A percentile compares a stretch with the other conserved stretches of the same genome.
These are phyloP conservation scores for Pyxicephalus adspersus DNA, from an alignment of 2,113 vertebrate species.

Conservation along the genomic window DNA sequence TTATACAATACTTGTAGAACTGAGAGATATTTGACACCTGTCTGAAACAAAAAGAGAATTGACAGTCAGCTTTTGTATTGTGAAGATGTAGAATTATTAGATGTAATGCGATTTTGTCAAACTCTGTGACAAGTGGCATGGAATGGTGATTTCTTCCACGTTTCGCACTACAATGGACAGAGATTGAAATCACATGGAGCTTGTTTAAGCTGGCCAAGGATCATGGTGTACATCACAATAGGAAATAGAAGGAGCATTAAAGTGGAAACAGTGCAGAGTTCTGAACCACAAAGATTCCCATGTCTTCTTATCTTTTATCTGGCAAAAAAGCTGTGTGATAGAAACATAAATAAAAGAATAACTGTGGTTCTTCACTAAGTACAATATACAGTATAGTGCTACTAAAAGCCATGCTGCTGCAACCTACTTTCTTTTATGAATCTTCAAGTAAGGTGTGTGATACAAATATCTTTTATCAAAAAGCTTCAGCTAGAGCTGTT, in stretches of 20 bases:
- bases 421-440: no score
- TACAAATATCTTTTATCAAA: no score
- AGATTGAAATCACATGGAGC: conserved; percentile 22
- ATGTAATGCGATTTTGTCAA: conserved; percentile 39
- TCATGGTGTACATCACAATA: not conserved
- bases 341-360: no score
- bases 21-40: conserved; percentile 31
- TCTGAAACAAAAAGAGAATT: conserved; percentile 18
- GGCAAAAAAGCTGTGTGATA: not conserved
- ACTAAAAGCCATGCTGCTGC: no score
- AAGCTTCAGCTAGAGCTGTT: no score
- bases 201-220: conserved; percentile 21
- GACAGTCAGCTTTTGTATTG: not conserved
- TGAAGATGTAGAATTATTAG: conserved; percentile 34
- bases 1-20: conserved; percentile 8
- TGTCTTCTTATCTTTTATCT: not conserved
- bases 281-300: not conserved
- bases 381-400: no score
- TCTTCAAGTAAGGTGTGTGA: no score
- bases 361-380: no score
- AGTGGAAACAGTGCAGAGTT: not conserved
- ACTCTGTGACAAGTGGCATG: conserved; percentile 20
- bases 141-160: conserved; percentile 24
- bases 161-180: conserved; percentile 15
- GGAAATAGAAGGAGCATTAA: not conserved